Conservation (phyloP, 1,140 invertebrate genomes). For the Drosophila navojoa region DNA sequence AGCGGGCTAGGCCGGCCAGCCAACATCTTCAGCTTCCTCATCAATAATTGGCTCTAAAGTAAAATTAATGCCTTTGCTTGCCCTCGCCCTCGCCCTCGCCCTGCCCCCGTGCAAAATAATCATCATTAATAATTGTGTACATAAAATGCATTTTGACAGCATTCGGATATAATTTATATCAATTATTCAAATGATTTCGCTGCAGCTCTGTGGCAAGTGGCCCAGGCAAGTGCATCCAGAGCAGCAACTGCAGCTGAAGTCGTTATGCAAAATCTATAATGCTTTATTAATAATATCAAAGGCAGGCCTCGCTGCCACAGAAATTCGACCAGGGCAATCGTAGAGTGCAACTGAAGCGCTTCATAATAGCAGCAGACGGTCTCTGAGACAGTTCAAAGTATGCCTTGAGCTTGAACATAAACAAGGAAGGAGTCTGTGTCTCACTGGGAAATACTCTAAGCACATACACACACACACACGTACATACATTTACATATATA, state of each 20-base stretch:
- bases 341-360: too few relatives aligned
- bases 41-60: constrained; percentile 52
- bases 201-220: not conserved
- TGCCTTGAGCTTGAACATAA: too few relatives aligned
- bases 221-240: constrained; percentile 3
- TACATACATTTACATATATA: too few relatives aligned
- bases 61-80: constrained; percentile 48
- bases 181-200: constrained; percentile 64
- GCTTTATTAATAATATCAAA: constrained; percentile 35
- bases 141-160: constrained; percentile 74
- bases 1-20: constrained; percentile 23
- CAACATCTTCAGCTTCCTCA: not conserved
- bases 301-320: too few relatives aligned
- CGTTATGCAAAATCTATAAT: constrained; percentile 39
- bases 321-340: too few relatives aligned
- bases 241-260: constrained; percentile 6
- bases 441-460: too few relatives aligned
- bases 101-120: constrained; percentile 28
- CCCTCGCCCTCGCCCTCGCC: not conserved
- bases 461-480: too few relatives aligned
- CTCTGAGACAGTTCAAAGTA: too few relatives aligned
- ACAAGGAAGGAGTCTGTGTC: too few relatives aligned
- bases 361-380: too few relatives aligned
- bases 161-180: constrained; percentile 76
- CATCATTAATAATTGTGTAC: constrained; percentile 69